Base-by-base conservation (phyloP, 2,113 vertebrate genomes). In the Excalfactoria chinensis region DNA sequence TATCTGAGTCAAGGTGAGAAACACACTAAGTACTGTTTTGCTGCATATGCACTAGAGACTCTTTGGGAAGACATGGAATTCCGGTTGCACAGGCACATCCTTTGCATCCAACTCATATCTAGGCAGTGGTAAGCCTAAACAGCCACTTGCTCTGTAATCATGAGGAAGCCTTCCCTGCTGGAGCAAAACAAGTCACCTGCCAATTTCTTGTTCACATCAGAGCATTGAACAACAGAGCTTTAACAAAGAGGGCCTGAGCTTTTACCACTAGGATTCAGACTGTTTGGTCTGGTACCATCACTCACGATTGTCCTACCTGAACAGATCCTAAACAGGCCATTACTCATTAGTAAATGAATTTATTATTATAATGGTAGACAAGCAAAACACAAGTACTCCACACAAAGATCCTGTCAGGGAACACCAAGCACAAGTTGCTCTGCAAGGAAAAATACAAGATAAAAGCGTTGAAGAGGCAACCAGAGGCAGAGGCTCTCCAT, bases 401-500 rank as follows among this genome's bases (percentile, higher is more conserved):
- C 10, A 26, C 9, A 26, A 78, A 69, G 37, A 69, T 41, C 5
- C 23, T 46, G 30, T 32, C 21, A 53, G 8, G 20, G 8, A 83
- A 16, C 26, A 34, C 41, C 26, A 49, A 67, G 41, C 30, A 15
- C 53, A 73, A 7, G 22, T 62, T 41, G 14, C 4, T 44, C 68
- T 34, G 9, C 11, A 66, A 48, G 18, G 64, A 22, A 66, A 77
- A 32, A 13, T 5, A 2, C 22, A 8, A 44, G 18, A 6, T 2
- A 3, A 67, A 17, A 3, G 6, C 3, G 16, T 3, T 40, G 46
- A 49, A 0, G 0, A 82, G 17, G 19, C 5, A 49, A 41, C 25
- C 17, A 89, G 25, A 75, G 12, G 49, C 43, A 70, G 22, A 6
- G 18, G 46, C 23, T 71, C 5, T 2, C 53, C 60, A 63, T 40